Base-by-base conservation (phyloP, 2,888 invertebrate genomes). In the Acronicta alni region DNA sequence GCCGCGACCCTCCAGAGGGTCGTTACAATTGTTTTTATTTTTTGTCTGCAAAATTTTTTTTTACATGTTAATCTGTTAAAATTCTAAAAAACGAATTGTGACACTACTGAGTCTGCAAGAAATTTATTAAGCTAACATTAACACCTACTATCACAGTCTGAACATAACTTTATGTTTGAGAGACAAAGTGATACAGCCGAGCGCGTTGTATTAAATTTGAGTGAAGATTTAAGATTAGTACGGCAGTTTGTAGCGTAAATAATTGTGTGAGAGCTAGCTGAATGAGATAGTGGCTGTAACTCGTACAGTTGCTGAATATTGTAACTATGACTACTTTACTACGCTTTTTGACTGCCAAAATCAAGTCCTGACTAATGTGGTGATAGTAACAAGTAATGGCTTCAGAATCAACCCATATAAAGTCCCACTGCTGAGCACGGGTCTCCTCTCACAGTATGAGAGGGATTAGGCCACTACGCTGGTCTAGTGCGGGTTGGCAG, bases 101-200 rank as follows among this genome's bases (percentile, higher is more conserved):
- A 23, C 3, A 20, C 20, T 5, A 20, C 20, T 2, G 20, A 20
- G 20, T 9, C 10, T 4, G 9, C 26, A 30, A 30, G 10, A 30
- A 30, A 30, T 12, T n/a, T 35, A n/a, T n/a, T n/a, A 35, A 35
- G 20, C 44, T 56, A 32, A 48, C 67, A 16, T 26, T 10, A 48
- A 48, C 18, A 72, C n/a, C n/a, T n/a, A n/a, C 67, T 72, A 20
- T 46, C 20, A 1, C 15, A 16, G 35, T 61, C 23, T 44, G 44
- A 44, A 61, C 51, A 61, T 47, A 73, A 41, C 74, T 61, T 73
- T 68, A 67, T 41, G 51, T 73, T 67, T 73, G 70, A 74, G 54
- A 39, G 54, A 42, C n/a, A n/a, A 30, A 32, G 52, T 30, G 59
- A 57, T n/a, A 52, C 59, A 47, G 44, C 32, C 17, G 14, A 42